phyloP scores from a whole-genome alignment of 2,888 invertebrate genomes.

The Polydesmus complanatus region DNA sequence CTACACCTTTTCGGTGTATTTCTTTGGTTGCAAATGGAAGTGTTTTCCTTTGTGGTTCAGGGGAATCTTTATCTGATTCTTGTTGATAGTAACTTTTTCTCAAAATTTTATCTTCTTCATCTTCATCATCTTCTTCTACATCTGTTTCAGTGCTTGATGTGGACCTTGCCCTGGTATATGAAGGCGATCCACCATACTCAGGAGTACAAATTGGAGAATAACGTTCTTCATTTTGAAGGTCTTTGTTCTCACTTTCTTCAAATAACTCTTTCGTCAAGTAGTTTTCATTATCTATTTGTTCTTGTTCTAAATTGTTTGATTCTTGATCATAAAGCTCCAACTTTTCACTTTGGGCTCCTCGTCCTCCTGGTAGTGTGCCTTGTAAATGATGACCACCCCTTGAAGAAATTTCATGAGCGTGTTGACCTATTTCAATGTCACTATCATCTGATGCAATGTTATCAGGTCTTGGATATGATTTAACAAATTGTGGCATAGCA shows the following conservation, averaged over 20 bases:
- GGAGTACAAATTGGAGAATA: neutral
- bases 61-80: constrained; percentile 19
- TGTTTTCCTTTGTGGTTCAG: constrained; percentile 12
- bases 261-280: neutral
- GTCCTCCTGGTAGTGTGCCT: neutral
- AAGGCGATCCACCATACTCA: neutral
- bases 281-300: neutral
- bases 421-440: constrained; percentile 1
- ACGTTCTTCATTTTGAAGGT: neutral
- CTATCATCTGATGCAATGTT: constrained; percentile 13
- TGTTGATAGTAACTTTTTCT: neutral
- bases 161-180: neutral
- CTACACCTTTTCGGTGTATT: neutral
- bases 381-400: neutral
- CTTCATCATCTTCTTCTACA: constrained; percentile 6
- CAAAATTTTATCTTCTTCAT: neutral
- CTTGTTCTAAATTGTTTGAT: neutral
- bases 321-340: neutral
- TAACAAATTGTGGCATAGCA: neutral
- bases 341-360: neutral
- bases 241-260: neutral
- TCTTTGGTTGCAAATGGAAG: neutral
- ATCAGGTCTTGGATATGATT: constrained; percentile 3
- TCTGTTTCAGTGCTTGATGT: constrained; percentile 1
- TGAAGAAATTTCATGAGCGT: neutral